Evolutionary conservation across 2,797 vertebrate species (phyloP).

Genomic region (Danio aesculapii): DNA sequence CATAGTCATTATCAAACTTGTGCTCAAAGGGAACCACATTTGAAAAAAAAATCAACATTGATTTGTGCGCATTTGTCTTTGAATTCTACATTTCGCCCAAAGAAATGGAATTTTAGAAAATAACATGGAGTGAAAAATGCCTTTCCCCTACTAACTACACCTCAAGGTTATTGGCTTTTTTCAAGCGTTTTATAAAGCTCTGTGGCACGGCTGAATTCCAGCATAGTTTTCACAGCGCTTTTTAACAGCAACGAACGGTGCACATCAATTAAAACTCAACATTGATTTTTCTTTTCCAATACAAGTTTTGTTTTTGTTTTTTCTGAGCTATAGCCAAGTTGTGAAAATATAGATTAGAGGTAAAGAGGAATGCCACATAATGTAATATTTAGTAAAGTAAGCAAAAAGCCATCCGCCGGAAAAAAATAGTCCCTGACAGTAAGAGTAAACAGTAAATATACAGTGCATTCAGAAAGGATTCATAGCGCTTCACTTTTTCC

Average conservation of each 20-base stretch:
- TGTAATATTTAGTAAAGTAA: too few relatives aligned
- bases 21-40: conserved; percentile 2
- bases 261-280: conserved; percentile 41
- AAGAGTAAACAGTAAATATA: too few relatives aligned
- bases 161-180: conserved; percentile 34
- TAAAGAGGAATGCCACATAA: not conserved
- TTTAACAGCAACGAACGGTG: conserved; percentile 10
- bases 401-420: too few relatives aligned
- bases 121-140: conserved; percentile 6
- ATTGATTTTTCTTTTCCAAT: conserved; percentile 15
- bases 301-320: not conserved
- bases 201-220: conserved; percentile 18
- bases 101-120: conserved; percentile 12
- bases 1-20: conserved; percentile 3
- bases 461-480: too few relatives aligned
- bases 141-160: not conserved
- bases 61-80: not conserved
- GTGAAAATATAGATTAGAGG: not conserved
- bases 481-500: too few relatives aligned
- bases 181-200: conserved; percentile 13
- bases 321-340: not conserved
- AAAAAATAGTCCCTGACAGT: too few relatives aligned
- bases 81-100: not conserved
- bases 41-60: not conserved
- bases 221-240: conserved; percentile 17